Evolutionary conservation across 2,797 vertebrate genomes (phyloP).

Genomic region (Cyclura pinguis): DNA sequence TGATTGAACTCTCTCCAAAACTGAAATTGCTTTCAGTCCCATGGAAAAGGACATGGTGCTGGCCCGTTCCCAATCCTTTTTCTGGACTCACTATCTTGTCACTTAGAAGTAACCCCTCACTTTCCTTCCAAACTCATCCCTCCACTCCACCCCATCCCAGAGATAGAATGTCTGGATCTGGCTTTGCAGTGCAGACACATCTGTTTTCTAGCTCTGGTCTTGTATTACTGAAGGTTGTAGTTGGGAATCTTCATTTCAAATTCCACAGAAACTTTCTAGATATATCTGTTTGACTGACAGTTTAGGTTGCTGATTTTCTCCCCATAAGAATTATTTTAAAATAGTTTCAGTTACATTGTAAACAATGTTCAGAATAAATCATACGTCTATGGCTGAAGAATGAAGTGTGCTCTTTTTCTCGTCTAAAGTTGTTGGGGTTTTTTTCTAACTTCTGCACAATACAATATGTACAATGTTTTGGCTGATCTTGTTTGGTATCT

Average conservation of each 20-base stretch:
- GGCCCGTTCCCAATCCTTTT: neutral
- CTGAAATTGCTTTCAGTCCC: no score
- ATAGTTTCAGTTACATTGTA: neutral
- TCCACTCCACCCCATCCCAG: no score
- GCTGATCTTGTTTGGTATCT: slow-evolving; percentile 5
- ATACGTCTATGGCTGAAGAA: slow-evolving; percentile 22
- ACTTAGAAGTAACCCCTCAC: neutral
- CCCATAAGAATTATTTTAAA: neutral
- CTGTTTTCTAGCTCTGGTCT: neutral
- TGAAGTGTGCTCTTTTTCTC: slow-evolving; percentile 49
- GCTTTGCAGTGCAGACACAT: neutral
- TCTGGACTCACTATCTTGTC: neutral
- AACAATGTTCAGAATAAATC: slow-evolving; percentile 40
- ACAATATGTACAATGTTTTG: neutral
- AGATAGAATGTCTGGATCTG: neutral
- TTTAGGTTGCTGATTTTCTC: neutral
- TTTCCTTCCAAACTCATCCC: neutral
- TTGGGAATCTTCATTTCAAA: slow-evolving; percentile 53
- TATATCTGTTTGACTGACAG: slow-evolving; percentile 17
- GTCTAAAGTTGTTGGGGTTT: slow-evolving; percentile 18
- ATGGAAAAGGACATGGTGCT: neutral
- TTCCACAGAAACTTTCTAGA: slow-evolving; percentile 57
- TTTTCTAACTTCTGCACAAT: slow-evolving; percentile 48
- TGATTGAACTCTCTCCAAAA: neutral
- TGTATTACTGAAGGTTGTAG: neutral